These are phyloP conservation scores for Parascotia fuliginaria DNA, from an alignment of 2,888 invertebrate species.

Conservation along the genomic window DNA sequence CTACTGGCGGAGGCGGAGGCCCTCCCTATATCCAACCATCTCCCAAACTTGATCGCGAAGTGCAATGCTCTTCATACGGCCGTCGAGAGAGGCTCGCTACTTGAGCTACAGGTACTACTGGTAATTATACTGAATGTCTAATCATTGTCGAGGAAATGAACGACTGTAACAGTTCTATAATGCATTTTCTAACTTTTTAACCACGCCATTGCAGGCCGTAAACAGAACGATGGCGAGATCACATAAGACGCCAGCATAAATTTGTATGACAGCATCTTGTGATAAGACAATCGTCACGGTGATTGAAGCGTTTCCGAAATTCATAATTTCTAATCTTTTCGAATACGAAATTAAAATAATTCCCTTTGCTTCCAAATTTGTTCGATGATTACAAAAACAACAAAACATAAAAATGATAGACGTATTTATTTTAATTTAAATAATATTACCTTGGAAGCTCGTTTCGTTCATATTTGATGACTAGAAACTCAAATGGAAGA, in stretches of 20 bases:
- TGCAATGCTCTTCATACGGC: slow-evolving; percentile 92
- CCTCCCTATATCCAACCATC: slow-evolving; percentile 60
- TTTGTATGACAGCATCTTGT: no score
- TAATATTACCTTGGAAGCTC: slow-evolving; percentile 7
- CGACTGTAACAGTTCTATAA: no score
- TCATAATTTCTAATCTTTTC: no score
- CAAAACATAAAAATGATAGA: background rate
- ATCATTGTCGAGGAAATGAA: no score
- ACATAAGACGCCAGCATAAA: no score
- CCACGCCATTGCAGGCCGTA: no score
- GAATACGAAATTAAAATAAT: background rate
- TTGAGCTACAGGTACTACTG: slow-evolving; percentile 86
- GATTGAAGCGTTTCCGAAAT: no score
- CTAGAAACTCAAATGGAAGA: slow-evolving; percentile 17
- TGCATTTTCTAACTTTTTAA: no score
- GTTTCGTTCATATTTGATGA: slow-evolving; percentile 15
- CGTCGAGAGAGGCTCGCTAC: slow-evolving; percentile 89
- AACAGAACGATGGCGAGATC: no score
- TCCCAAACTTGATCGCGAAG: slow-evolving; percentile 89
- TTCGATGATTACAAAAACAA: background rate
- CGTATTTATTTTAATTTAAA: slow-evolving; percentile 6
- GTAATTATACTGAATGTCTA: slow-evolving; percentile 49
- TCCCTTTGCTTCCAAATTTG: background rate
- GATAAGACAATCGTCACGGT: no score
- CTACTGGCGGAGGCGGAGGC: slow-evolving; percentile 68